A percentile compares a stretch with the other conserved stretches of the same genome.
phyloP scores from a whole-genome alignment of 2,888 invertebrate genomes.

The Xanthorhoe spadicearia region DNA sequence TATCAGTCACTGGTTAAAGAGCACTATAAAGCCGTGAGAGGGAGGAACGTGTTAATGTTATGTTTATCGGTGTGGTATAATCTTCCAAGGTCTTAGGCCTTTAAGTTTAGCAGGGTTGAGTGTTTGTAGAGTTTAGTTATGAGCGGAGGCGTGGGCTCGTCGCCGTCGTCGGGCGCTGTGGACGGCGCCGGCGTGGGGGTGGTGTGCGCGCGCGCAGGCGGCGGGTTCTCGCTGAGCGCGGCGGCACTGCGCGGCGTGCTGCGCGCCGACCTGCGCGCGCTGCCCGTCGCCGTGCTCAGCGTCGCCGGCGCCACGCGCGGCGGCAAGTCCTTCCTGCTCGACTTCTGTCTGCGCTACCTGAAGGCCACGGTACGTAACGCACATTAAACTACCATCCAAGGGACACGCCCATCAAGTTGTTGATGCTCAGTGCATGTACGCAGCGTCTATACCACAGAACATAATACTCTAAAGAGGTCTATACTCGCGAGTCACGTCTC shows the following conservation, averaged over 20 bases:
- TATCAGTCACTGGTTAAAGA: too few relatives aligned
- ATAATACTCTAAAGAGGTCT: too few relatives aligned
- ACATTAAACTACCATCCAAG: not conserved
- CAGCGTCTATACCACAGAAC: too few relatives aligned
- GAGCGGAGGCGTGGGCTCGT: not conserved
- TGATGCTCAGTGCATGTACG: too few relatives aligned
- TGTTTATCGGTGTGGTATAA: too few relatives aligned
- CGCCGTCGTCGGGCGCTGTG: not conserved
- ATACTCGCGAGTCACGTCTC: too few relatives aligned
- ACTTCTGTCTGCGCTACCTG: constrained; percentile 58
- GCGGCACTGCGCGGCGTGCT: constrained; percentile 45
- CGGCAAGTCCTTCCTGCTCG: constrained; percentile 61
- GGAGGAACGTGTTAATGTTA: too few relatives aligned
- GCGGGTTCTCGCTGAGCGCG: constrained; percentile 46
- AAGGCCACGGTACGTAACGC: constrained; percentile 48
- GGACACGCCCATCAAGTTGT: too few relatives aligned
- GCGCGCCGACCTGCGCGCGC: constrained; percentile 45
- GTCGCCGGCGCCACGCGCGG: constrained; percentile 60
- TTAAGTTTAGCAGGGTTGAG: too few relatives aligned
- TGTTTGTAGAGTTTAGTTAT: not conserved
- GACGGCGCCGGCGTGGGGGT: constrained; percentile 36
- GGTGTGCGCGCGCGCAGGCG: constrained; percentile 42
- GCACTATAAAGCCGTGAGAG: too few relatives aligned
- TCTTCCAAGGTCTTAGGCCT: too few relatives aligned
- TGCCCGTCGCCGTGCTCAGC: constrained; percentile 55